Base-by-base conservation (phyloP, 2,113 vertebrate genomes). In the Ammodytes marinus region DNA sequence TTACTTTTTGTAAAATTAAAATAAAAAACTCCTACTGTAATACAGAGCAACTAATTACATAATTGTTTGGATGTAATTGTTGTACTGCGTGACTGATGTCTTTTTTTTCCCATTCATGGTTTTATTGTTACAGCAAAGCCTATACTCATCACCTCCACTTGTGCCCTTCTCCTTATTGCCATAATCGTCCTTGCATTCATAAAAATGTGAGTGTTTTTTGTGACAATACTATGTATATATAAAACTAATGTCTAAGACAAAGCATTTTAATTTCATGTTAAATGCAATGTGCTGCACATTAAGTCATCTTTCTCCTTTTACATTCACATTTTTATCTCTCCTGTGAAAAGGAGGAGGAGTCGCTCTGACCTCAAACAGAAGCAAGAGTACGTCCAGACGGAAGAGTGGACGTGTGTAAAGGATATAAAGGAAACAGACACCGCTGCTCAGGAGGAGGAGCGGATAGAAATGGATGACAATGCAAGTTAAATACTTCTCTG, bases 111-210 rank as follows among this genome's bases (percentile, higher is more conserved):
- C 4, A 76, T 37, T 68, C 14, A 3, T 67, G 2, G 27, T 78
- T 50, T n/a, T 46, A 52, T 77, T 76, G 0, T 77, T 86, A 37
- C 85, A 79, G 95, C 93, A 37, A 96, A 88, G 0, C 78, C 87
- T n/a, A 90, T 98, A 67, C 90, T 97, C 37, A 95, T 97, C 54
- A 88, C 96, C 8, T 95, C 95, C 0, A 76, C 95, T 59, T 82
- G 93, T 79, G 95, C 93, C 66, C 93, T 98, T 52, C 64, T 95
- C 19, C 90, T 95, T 8, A 84, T 94, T 8, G 89, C 95, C 69
- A 80, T 92, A 46, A 92, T 95, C 35, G 93, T 93, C 12, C 13
- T 96, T 69, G 96, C 91, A 80, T 97, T 96, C 59, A 15, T 96
- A 63, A 97, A 94, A 95, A 90, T 89, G 97, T 98, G 80, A 94